Percentiles rank a stretch among this genome's conserved stretches.
Conservation (phyloP, 2,113 vertebrate genomes). For the Stercorarius parasiticus region DNA sequence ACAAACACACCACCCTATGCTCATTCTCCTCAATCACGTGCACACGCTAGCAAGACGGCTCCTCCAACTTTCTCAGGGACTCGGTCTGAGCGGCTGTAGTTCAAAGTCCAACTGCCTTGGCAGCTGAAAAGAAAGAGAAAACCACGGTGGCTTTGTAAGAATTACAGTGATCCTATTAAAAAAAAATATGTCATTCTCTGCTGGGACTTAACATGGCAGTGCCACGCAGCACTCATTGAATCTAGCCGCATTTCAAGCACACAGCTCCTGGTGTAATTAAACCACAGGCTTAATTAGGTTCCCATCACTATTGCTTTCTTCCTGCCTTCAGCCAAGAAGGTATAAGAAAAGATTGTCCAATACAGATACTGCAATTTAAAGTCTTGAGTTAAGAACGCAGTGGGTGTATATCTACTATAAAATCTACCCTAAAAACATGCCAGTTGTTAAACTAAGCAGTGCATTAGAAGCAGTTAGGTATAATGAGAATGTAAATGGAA, state of each 20-base stretch:
- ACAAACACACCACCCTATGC: background rate
- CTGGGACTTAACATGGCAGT: slow-evolving; percentile 26
- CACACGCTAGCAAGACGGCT: background rate
- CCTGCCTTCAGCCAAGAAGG: slow-evolving; percentile 33
- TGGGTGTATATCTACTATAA: slow-evolving; percentile 40
- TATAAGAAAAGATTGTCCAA: slow-evolving; percentile 52
- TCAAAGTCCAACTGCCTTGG: slow-evolving; percentile 53
- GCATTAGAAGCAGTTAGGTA: slow-evolving; percentile 56
- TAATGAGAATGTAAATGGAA: slow-evolving; percentile 65
- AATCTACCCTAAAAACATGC: slow-evolving; percentile 59
- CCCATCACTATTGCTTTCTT: slow-evolving; percentile 49
- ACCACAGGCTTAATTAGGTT: slow-evolving; percentile 48
- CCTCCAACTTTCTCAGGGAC: slow-evolving; percentile 39
- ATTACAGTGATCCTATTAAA: slow-evolving; percentile 44
- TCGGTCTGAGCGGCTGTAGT: background rate
- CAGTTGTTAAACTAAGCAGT: slow-evolving; percentile 61
- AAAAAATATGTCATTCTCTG: background rate
- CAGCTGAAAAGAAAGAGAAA: slow-evolving; percentile 48
- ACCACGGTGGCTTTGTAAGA: slow-evolving; percentile 19
- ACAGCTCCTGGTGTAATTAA: slow-evolving; percentile 27
- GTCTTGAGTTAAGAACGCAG: slow-evolving; percentile 33
- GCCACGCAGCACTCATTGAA: slow-evolving; percentile 25
- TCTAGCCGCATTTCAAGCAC: slow-evolving; percentile 26
- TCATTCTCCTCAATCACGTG: slow-evolving; percentile 30
- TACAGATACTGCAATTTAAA: slow-evolving; percentile 49